Evolutionary conservation across 2,797 vertebrate genomes (phyloP), one percentile per base, ranked within the genome.

Genomic region (Hypotaenidia philippensis): DNA sequence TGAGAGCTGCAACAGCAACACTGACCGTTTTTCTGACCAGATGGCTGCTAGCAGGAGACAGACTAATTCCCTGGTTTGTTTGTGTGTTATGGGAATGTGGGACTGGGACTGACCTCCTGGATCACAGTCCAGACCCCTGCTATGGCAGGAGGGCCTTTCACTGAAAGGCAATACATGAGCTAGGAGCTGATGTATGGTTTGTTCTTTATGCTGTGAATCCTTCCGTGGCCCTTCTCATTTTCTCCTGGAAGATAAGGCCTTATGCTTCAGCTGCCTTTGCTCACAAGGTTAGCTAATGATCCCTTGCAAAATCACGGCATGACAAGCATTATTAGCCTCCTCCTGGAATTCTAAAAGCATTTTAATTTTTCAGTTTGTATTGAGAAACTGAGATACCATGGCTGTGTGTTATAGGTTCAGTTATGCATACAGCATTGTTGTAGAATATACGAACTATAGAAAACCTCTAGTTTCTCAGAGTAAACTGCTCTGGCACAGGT

Each of bases 291-390:
- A 87, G 45, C 38, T 60, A 91, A 80, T 2, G 2, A 68, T 71
- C 65, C 38, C 47, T 89, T 20, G 11, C 52, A 83, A 94, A 91
- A 79, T 31, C 44, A 49, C 0, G 0, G 15, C 25, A 56, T 1
- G 2, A 47, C 38, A 81, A 86, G 53, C 44, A 76, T 40, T 81
- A 34, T 63, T 66, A 47, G 10, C 12, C 15, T 95, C 29, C 78
- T 59, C 23, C n/a, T 72, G 69, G 41, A 90, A 91, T 61, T 76
- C 11, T 21, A 44, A 81, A 61, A 59, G 29, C 16, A 22, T n/a
- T 68, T 84, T 32, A 34, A 63, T 49, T 76, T 87, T 92, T 88
- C n/a, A 38, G 18, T 65, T 81, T 47, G 83, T 49, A 31, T 7
- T 61, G 41, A 88, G 70, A 88, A 88, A 69, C 6, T 19, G 47